Evolutionary conservation across 2,113 vertebrate species (phyloP).

Genomic region (Mesoclemmys tuberculata): DNA sequence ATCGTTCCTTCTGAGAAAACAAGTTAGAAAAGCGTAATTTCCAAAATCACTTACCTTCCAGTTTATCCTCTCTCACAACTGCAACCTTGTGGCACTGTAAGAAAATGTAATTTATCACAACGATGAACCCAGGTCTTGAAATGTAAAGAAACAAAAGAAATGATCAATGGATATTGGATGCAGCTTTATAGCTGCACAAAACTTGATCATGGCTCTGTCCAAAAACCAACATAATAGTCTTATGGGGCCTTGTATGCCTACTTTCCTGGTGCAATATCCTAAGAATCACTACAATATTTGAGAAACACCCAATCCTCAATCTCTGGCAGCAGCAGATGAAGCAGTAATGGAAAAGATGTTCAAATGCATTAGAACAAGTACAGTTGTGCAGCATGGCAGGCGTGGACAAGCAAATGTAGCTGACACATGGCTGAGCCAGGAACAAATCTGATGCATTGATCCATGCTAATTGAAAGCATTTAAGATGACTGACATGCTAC

Average conservation of each 20-base stretch:
- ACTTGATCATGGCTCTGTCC: not conserved
- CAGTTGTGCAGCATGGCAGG: rapidly evolving
- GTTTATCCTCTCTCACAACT: conserved; percentile 92
- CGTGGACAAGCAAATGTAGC: not conserved
- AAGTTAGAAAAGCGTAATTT: not conserved
- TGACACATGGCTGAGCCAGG: not conserved
- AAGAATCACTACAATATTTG: not conserved
- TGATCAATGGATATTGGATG: not conserved
- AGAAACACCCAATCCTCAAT: not conserved
- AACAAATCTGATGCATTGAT: rapidly evolving
- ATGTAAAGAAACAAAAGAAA: not conserved
- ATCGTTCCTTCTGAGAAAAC: conserved; percentile 38
- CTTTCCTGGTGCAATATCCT: not conserved
- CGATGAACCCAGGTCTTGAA: not conserved
- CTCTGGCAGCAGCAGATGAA: not conserved
- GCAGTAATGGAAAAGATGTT: not conserved
- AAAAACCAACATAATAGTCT: not conserved
- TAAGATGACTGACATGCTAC: not conserved
- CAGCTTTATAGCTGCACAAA: not conserved
- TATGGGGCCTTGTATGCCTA: not conserved
- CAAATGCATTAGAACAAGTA: not conserved
- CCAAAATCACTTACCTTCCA: conserved; percentile 85
- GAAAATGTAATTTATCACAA: conserved; percentile 39
- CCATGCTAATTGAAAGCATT: not conserved
- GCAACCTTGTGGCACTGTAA: conserved; percentile 94